These are phyloP conservation scores for Connochaetes taurinus DNA, from an alignment of 2,113 vertebrate genomes.

Conservation along the genomic window DNA sequence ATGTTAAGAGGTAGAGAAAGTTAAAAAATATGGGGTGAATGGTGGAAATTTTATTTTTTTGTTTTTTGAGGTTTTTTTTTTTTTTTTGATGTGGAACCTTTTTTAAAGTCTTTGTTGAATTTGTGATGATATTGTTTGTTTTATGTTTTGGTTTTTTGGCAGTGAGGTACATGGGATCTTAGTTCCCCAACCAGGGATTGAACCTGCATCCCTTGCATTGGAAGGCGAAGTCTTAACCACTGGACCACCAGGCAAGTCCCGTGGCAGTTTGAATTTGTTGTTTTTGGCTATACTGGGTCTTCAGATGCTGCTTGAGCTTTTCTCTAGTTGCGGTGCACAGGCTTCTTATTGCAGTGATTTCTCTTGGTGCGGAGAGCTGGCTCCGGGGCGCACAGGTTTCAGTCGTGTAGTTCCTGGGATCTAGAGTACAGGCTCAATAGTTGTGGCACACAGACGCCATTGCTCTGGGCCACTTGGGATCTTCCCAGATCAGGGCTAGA, in stretches of 20 bases:
- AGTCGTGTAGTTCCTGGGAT: background rate
- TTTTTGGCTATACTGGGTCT: background rate
- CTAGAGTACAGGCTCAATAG: background rate
- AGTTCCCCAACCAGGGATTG: background rate
- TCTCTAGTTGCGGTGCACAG: background rate
- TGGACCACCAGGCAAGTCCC: background rate
- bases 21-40: background rate
- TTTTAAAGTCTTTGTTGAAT: background rate
- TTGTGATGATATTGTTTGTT: background rate
- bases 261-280: background rate
- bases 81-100: background rate
- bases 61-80: background rate
- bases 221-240: background rate
- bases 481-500: background rate
- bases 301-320: background rate
- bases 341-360: background rate
- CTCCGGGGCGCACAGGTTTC: fast-evolving
- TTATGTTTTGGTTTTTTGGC: background rate
- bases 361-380: fast-evolving
- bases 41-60: background rate
- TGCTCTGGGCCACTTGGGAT: background rate
- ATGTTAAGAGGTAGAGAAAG: background rate
- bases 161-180: background rate
- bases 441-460: background rate
- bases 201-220: background rate